Evolutionary conservation across 2,888 invertebrate species (phyloP), one percentile per base, ranked within the genome.

Genomic region (Sturmia bella): DNA sequence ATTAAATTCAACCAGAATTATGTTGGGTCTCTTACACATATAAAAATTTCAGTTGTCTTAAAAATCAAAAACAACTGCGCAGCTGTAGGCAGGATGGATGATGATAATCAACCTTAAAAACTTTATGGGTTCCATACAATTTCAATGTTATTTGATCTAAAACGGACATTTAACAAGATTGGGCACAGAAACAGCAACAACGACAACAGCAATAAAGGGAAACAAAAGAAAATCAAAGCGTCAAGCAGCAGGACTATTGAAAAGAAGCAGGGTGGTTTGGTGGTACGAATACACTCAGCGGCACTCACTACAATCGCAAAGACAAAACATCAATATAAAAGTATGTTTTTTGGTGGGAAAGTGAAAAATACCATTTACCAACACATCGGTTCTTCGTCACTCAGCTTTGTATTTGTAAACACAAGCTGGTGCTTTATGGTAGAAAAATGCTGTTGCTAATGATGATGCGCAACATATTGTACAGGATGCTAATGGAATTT

Each of bases 381-480:
- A 41, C 48, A 39, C 13, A 15, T n/a, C 4, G 13, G 41, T 17
- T 4, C 19, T 41, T 21, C 13, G 45, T 48, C 6, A 13, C 12
- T 17, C 11, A 15, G 9, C 37, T 24, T 13, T 63, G 15, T 57
- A n/a, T 52, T 41, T 50, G 56, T 54, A 17, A 69, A 80, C 32
- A 32, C 32, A 81, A 76, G 75, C 76, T 59, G 83, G 77, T 83
- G 83, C 54, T 83, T 82, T 64, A 74, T 66, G 70, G 74, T 78
- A 74, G 68, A 75, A 74, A 77, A 82, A 78, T 83, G 72, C 76
- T 83, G 77, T 76, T 80, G 83, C 80, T 83, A 77, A 73, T 83
- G 80, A 73, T 84, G 83, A 84, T 84, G 83, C 79, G 83, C 83
- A 84, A 81, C 83, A 84, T 84, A 84, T 84, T 81, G 83, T 19